phyloP scores from a whole-genome alignment of 2,888 invertebrate genomes.

The Plutella xylostella region DNA sequence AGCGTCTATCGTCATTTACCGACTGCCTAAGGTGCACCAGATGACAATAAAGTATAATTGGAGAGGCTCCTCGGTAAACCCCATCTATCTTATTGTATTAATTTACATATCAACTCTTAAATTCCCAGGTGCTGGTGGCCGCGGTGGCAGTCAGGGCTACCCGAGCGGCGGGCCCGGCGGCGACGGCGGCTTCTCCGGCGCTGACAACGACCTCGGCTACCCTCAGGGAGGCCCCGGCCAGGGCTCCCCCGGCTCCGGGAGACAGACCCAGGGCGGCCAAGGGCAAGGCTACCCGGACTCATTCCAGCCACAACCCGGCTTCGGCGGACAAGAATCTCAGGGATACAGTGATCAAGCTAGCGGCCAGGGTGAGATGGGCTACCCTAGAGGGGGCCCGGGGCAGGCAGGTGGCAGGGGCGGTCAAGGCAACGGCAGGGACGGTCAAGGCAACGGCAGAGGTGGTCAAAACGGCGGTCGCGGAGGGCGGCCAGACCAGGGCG shows the following conservation, averaged over 20 bases:
- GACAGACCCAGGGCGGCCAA: slow-evolving; percentile 19
- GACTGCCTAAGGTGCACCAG: too few relatives aligned
- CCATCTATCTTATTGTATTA: too few relatives aligned
- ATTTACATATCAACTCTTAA: too few relatives aligned
- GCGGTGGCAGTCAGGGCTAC: slow-evolving; percentile 16
- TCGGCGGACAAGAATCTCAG: slow-evolving; percentile 13
- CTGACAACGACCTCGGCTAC: slow-evolving; percentile 24
- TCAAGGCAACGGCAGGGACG: slow-evolving; percentile 19
- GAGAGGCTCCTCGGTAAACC: too few relatives aligned
- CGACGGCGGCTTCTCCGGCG: slow-evolving; percentile 24
- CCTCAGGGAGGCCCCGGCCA: slow-evolving; percentile 23
- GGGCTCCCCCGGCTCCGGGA: slow-evolving; percentile 1
- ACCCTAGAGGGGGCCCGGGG: slow-evolving; percentile 29
- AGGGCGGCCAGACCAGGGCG: slow-evolving; percentile 15
- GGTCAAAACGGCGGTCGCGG: too few relatives aligned
- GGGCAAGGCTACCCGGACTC: slow-evolving; percentile 20
- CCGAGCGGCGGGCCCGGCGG: slow-evolving; percentile 21
- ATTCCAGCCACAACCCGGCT: not conserved
- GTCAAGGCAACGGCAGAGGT: too few relatives aligned
- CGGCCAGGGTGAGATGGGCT: slow-evolving; percentile 2
- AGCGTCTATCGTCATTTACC: too few relatives aligned
- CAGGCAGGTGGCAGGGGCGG: too few relatives aligned
- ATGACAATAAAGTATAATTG: too few relatives aligned
- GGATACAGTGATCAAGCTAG: not conserved
- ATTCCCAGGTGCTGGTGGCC: slow-evolving; percentile 7